phyloP scores from a whole-genome alignment of 2,888 invertebrate genomes.

The Leuctra nigra region DNA sequence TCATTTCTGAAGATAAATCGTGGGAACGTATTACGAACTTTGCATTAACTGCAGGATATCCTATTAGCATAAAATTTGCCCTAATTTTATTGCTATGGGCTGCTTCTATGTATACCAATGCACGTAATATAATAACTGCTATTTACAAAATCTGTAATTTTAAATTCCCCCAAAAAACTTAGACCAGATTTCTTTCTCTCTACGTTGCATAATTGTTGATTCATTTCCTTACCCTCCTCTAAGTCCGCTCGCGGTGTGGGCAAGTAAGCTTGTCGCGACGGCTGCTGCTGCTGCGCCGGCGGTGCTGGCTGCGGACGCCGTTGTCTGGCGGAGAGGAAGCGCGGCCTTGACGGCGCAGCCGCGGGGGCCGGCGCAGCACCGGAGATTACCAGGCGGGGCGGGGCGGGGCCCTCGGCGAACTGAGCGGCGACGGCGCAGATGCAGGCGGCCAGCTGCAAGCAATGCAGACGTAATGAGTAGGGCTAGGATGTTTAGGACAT shows the following conservation, averaged over 20 bases:
- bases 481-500: no score
- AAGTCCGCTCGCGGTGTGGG: constrained; percentile 15
- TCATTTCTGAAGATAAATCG: no score
- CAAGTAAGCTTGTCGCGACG: constrained; percentile 28
- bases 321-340: constrained; percentile 43
- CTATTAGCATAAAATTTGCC: no score
- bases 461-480: no score
- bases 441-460: constrained; percentile 7
- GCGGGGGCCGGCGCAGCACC: constrained; percentile 45
- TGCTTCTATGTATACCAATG: neutral
- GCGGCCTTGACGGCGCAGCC: constrained; percentile 23
- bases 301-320: constrained; percentile 36
- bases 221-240: neutral
- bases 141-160: no score
- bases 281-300: constrained; percentile 38
- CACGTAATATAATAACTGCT: no score
- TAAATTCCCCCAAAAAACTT: neutral
- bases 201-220: neutral
- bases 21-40: no score
- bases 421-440: neutral
- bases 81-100: no score
- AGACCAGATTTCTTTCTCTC: neutral
- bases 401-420: constrained; percentile 35
- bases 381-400: constrained; percentile 59
- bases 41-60: no score